Percentiles rank a stretch among this genome's conserved stretches.
Evolutionary conservation across 92 coral and sea anemone genomes (phyloP).

Genomic region (Montipora capitata): DNA sequence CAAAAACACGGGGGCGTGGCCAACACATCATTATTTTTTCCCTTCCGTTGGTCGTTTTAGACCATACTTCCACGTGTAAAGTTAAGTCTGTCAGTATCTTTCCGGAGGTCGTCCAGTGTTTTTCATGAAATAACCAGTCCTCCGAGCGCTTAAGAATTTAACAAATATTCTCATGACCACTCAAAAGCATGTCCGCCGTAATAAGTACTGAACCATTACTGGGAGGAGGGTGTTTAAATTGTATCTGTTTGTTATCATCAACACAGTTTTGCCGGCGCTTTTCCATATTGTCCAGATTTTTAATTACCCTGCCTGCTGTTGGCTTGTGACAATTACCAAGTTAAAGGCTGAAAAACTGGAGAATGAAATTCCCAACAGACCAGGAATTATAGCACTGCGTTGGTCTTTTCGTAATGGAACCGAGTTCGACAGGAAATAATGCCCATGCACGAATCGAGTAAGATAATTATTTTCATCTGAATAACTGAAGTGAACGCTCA

Average conservation of each 20-base stretch:
- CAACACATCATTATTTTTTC: constrained; percentile 55
- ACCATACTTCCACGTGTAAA: background rate
- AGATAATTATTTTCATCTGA: too few relatives aligned
- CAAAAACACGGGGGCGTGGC: constrained; percentile 45
- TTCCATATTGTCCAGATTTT: background rate
- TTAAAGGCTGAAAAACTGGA: background rate
- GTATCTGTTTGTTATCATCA: constrained; percentile 21
- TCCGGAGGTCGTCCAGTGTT: background rate
- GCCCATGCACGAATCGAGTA: too few relatives aligned
- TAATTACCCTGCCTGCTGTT: background rate
- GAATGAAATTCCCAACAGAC: constrained; percentile 1
- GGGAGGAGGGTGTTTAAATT: too few relatives aligned
- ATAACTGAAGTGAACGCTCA: too few relatives aligned
- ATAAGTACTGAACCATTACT: background rate
- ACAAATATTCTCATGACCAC: background rate
- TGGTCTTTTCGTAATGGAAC: background rate
- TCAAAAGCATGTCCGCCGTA: background rate
- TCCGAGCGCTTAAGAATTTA: too few relatives aligned
- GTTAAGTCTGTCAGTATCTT: background rate
- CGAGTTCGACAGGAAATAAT: too few relatives aligned
- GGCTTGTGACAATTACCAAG: background rate
- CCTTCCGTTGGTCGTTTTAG: constrained; percentile 49
- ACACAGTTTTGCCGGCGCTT: background rate
- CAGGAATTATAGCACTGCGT: constrained; percentile 20
- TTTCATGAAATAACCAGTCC: background rate